Conservation (phyloP, 2,888 invertebrate species). For the Falcaria lacertinaria region DNA sequence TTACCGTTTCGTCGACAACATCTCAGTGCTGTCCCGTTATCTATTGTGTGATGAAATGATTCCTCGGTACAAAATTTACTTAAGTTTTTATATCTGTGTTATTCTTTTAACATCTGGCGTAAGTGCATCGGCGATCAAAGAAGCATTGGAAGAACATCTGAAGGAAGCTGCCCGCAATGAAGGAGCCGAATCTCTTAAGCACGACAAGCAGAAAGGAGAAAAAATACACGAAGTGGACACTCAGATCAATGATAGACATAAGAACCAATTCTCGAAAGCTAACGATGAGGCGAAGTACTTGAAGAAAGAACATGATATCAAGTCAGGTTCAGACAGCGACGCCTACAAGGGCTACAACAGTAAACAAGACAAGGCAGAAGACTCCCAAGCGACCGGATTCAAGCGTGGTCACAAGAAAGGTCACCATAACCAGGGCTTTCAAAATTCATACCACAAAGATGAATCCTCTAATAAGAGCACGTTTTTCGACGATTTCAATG, state of each 20-base stretch:
- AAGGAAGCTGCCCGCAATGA: slow-evolving; percentile 67
- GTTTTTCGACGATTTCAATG: slow-evolving; percentile 82
- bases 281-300: slow-evolving; percentile 69
- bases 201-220: slow-evolving; percentile 68
- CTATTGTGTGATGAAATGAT: slow-evolving; percentile 54
- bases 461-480: slow-evolving; percentile 85
- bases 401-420: slow-evolving; percentile 82
- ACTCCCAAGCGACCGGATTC: slow-evolving; percentile 56
- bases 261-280: slow-evolving; percentile 66
- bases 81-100: slow-evolving; percentile 41
- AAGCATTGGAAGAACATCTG: slow-evolving; percentile 69
- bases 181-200: slow-evolving; percentile 59
- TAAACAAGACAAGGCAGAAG: slow-evolving; percentile 67
- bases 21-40: slow-evolving; percentile 11
- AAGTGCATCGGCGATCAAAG: slow-evolving; percentile 58
- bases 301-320: slow-evolving; percentile 68
- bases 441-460: slow-evolving; percentile 84
- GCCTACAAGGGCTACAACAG: slow-evolving; percentile 64
- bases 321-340: slow-evolving; percentile 64
- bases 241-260: slow-evolving; percentile 60
- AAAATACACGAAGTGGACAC: slow-evolving; percentile 68
- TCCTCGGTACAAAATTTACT: slow-evolving; percentile 40
- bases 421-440: slow-evolving; percentile 84
- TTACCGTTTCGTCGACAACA: slow-evolving; percentile 36
- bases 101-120: slow-evolving; percentile 41